These are phyloP conservation scores for Cylindroiulus punctatus DNA, from an alignment of 2,888 invertebrate species.

Conservation along the genomic window DNA sequence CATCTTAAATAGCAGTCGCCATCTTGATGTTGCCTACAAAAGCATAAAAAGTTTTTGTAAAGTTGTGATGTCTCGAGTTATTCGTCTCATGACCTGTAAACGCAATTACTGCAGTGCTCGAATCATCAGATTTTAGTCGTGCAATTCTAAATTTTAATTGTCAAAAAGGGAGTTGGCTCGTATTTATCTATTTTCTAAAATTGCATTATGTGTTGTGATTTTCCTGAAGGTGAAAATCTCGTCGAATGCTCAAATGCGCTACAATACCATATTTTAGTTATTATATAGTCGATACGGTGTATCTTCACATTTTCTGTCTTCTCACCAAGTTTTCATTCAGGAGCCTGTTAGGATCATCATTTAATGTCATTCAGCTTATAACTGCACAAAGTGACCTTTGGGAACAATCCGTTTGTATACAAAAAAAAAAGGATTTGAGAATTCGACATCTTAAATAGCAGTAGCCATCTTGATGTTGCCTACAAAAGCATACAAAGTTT, in stretches of 20 bases:
- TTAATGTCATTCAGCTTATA: neutral
- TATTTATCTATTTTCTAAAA: too few relatives aligned
- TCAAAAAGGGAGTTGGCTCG: too few relatives aligned
- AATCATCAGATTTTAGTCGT: too few relatives aligned
- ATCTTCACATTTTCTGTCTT: neutral
- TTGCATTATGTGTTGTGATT: too few relatives aligned
- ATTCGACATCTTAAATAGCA: neutral
- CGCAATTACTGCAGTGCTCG: too few relatives aligned
- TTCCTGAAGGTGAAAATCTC: neutral
- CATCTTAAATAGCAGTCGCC: neutral
- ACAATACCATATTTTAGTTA: neutral
- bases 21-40: neutral
- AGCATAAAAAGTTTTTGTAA: too few relatives aligned
- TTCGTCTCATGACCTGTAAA: too few relatives aligned
- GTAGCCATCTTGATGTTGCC: neutral
- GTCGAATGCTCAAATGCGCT: neutral
- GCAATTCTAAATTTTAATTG: too few relatives aligned
- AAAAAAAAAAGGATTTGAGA: neutral
- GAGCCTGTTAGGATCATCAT: constrained; percentile 35
- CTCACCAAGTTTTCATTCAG: neutral
- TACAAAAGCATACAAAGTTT: neutral
- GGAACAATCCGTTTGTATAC: neutral
- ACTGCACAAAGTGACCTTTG: constrained; percentile 15
- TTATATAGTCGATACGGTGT: neutral
- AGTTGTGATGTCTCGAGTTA: too few relatives aligned